Percentiles rank a stretch among this genome's conserved stretches.
Evolutionary conservation across 2,113 vertebrate genomes (phyloP).

Genomic region (Donacobius atricapilla): DNA sequence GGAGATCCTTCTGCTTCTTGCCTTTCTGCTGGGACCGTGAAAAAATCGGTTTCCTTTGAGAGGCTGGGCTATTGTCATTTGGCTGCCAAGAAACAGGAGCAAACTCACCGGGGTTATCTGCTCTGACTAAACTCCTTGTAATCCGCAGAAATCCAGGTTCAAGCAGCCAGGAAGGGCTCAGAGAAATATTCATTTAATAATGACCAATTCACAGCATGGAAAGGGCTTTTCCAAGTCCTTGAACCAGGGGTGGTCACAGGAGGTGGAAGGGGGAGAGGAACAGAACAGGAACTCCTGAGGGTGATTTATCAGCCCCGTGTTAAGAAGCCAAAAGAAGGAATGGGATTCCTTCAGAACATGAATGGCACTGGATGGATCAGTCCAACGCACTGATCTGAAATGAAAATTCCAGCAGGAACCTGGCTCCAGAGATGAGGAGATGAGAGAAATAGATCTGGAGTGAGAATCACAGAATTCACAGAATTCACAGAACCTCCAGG

Average conservation of each 20-base stretch:
- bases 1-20: neutral
- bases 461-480: neutral
- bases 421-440: neutral
- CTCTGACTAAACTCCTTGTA: neutral
- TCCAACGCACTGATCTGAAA: neutral
- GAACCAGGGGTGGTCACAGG: neutral
- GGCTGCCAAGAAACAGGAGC: neutral
- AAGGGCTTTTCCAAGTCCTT: neutral
- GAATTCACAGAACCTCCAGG: neutral
- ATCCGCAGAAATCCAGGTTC: neutral
- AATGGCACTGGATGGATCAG: neutral
- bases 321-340: neutral
- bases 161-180: neutral
- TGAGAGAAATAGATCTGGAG: neutral
- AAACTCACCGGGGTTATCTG: neutral
- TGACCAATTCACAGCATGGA: neutral
- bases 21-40: neutral
- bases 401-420: neutral
- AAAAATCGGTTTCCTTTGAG: neutral
- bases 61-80: neutral
- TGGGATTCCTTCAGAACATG: neutral
- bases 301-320: neutral
- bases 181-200: neutral
- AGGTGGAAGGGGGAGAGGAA: neutral
- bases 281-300: neutral